Percentiles rank a stretch among this genome's conserved stretches.
These are phyloP conservation scores for Pagrus major DNA, from an alignment of 2,113 vertebrate genomes.

Conservation along the genomic window DNA sequence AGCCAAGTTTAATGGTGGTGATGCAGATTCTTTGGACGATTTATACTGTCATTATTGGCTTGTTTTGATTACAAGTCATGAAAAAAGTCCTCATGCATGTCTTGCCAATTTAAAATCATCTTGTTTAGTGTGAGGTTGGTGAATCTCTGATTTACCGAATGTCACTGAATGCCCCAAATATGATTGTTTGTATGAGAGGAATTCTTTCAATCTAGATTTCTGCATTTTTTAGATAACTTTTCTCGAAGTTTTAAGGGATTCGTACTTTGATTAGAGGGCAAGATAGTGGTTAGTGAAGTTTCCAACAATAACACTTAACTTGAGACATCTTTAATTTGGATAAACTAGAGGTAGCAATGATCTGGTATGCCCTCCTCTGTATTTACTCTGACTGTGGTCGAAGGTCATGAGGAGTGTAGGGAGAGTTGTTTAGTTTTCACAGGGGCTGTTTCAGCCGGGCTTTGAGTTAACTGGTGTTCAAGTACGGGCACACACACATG, in stretches of 20 bases:
- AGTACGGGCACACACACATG: background rate
- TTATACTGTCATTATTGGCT: conserved; percentile 60
- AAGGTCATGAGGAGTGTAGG: conserved; percentile 68
- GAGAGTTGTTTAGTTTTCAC: conserved; percentile 46
- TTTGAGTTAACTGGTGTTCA: conserved; percentile 10
- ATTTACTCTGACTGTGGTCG: conserved; percentile 65
- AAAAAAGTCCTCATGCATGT: conserved; percentile 13
- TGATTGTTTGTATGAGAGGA: background rate
- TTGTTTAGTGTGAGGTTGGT: conserved; percentile 4
- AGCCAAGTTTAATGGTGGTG: conserved; percentile 28
- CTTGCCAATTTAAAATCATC: conserved; percentile 24
- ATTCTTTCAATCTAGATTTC: conserved; percentile 17
- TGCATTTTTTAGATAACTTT: conserved; percentile 22
- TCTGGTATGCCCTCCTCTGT: conserved; percentile 61
- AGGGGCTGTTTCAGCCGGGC: conserved; percentile 13
- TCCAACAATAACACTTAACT: conserved; percentile 63
- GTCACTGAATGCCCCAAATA: background rate
- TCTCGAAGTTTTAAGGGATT: conserved; percentile 12
- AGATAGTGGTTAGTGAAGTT: conserved; percentile 61
- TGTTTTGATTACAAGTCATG: conserved; percentile 66
- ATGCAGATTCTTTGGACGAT: conserved; percentile 36
- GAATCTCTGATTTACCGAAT: conserved; percentile 3
- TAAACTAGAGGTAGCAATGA: conserved; percentile 66
- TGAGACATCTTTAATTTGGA: conserved; percentile 74
- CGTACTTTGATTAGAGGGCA: conserved; percentile 69